Evolutionary conservation across 2,113 vertebrate genomes (phyloP).

Genomic region (Glaucomys volans): DNA sequence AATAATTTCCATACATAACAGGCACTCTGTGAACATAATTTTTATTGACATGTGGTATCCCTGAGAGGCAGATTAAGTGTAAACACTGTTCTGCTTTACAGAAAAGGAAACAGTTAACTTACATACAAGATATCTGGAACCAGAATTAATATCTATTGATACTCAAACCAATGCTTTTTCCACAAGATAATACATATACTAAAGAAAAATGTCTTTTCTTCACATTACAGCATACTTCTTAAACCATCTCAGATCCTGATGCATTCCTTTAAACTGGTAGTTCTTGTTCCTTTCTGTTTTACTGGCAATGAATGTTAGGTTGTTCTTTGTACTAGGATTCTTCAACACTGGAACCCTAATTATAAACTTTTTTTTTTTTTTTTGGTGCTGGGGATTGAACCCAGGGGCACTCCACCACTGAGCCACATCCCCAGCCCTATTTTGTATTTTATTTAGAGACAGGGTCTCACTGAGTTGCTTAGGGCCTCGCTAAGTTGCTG

Average conservation of each 20-base stretch:
- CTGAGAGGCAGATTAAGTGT: slow-evolving; percentile 77
- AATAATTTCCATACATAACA: slow-evolving; percentile 32
- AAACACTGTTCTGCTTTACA: slow-evolving; percentile 73
- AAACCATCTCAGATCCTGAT: slow-evolving; percentile 31
- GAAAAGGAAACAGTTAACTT: slow-evolving; percentile 53
- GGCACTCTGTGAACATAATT: slow-evolving; percentile 32
- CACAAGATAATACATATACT: slow-evolving; percentile 40
- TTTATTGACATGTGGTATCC: slow-evolving; percentile 80
- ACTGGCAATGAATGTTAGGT: slow-evolving; percentile 48
- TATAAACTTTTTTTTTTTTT: too few relatives aligned
- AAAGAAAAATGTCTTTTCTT: slow-evolving; percentile 15
- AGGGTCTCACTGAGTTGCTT: too few relatives aligned
- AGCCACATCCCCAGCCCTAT: too few relatives aligned
- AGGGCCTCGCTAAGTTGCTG: too few relatives aligned
- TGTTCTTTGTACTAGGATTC: slow-evolving; percentile 11
- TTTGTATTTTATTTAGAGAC: too few relatives aligned
- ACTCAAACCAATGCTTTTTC: slow-evolving; percentile 30
- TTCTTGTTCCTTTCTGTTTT: slow-evolving; percentile 1
- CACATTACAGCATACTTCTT: slow-evolving; percentile 21
- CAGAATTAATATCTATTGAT: slow-evolving; percentile 1
- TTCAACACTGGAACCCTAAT: slow-evolving; percentile 29
- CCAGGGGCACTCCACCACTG: too few relatives aligned
- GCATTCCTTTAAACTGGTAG: slow-evolving; percentile 46
- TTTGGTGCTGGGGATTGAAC: too few relatives aligned
- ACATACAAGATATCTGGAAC: slow-evolving; percentile 54